Conservation (phyloP, 2,113 vertebrate species). For the Rynchops niger region DNA sequence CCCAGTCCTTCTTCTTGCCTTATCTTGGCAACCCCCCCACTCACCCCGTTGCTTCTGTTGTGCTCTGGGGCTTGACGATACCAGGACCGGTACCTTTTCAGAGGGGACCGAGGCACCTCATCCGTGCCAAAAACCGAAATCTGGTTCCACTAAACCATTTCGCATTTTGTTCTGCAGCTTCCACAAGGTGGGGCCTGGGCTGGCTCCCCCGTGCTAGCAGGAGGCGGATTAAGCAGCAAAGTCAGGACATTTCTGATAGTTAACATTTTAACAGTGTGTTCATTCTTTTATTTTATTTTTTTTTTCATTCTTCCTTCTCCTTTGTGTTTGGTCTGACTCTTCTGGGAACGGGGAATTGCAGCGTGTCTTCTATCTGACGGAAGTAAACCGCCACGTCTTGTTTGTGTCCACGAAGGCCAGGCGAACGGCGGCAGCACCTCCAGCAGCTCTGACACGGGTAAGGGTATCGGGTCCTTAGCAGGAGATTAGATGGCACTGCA, state of each 20-base stretch:
- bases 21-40: neutral
- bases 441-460: neutral
- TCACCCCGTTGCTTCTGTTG: accelerated
- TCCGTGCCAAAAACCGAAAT: neutral
- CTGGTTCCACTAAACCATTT: neutral
- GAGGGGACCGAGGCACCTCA: neutral
- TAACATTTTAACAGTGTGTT: neutral
- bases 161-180: neutral
- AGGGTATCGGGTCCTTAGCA: neutral
- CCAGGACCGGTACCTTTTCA: neutral
- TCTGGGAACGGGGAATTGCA: neutral
- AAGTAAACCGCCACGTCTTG: neutral
- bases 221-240: neutral
- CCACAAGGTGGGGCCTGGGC: neutral
- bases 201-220: neutral
- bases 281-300: neutral
- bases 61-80: accelerated
- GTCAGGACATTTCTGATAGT: neutral
- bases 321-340: neutral
- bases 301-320: neutral
- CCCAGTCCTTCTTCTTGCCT: neutral
- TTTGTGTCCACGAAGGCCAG: neutral
- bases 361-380: neutral
- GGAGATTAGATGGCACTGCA: conserved; percentile 26
- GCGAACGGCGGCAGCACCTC: neutral